These are phyloP conservation scores for Heterodera filipjevi DNA, from an alignment of 2,888 invertebrate genomes.

Conservation along the genomic window DNA sequence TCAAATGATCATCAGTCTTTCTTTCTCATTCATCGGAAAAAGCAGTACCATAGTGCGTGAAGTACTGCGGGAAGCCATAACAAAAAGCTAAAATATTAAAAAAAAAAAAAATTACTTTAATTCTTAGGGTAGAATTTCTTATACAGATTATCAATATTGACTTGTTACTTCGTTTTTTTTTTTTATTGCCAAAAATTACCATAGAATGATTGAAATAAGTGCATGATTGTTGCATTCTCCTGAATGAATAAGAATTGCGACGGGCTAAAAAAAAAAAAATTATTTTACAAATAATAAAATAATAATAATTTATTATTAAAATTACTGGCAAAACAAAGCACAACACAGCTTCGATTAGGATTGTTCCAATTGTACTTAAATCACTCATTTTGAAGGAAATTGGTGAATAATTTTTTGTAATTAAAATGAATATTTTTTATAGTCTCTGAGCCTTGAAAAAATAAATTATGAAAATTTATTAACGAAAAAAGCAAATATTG, in stretches of 20 bases:
- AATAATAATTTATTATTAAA: not conserved
- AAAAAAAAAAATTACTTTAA: not conserved
- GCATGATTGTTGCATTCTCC: not conserved
- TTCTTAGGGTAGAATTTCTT: not conserved
- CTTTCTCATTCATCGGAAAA: not conserved
- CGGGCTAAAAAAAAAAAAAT: not conserved
- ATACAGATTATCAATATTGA: too few relatives aligned
- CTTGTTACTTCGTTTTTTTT: too few relatives aligned
- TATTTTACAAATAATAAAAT: not conserved
- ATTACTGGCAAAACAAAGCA: conserved; percentile 1
- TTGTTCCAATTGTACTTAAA: not conserved
- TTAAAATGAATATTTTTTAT: not conserved
- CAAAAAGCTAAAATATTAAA: not conserved
- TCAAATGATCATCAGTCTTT: too few relatives aligned
- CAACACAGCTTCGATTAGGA: not conserved
- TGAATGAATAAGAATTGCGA: not conserved
- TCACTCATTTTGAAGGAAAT: not conserved
- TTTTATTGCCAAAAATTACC: too few relatives aligned
- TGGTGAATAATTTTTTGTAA: not conserved
- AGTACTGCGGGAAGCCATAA: not conserved
- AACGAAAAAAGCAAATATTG: too few relatives aligned
- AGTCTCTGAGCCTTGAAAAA: not conserved
- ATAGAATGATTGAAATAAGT: not conserved
- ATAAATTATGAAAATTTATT: not conserved
- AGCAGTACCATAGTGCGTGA: not conserved